phyloP scores from a whole-genome alignment of 1,140 invertebrate genomes.

The Chironomus striatipennis region DNA sequence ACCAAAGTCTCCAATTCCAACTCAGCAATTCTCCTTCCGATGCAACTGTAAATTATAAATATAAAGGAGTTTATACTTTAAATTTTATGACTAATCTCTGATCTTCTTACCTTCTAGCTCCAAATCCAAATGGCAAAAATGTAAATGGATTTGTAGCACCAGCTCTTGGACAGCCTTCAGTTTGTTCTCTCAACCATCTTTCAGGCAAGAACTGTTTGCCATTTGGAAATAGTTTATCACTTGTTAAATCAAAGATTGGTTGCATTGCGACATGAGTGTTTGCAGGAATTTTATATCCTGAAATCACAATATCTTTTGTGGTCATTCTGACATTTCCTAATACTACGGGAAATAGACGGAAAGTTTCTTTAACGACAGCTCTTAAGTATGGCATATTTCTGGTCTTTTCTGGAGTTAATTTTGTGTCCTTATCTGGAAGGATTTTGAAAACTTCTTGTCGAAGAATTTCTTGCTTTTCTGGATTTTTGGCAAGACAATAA shows the following conservation, averaged over 20 bases:
- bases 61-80: too few species aligned
- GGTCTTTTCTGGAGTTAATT: conserved; percentile 46
- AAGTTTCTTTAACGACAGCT: conserved; percentile 56
- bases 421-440: conserved; percentile 42
- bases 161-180: conserved; percentile 36
- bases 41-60: neutral
- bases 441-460: conserved; percentile 55
- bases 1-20: conserved; percentile 14
- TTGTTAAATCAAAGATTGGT: neutral
- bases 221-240: conserved; percentile 44
- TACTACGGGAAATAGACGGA: conserved; percentile 45
- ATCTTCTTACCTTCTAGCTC: conserved; percentile 42
- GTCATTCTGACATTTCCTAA: conserved; percentile 41
- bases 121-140: conserved; percentile 52
- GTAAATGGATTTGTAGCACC: conserved; percentile 47
- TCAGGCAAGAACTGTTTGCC: conserved; percentile 49
- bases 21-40: conserved; percentile 23
- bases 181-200: conserved; percentile 42
- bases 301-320: conserved; percentile 44
- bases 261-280: neutral
- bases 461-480: conserved; percentile 60
- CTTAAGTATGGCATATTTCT: conserved; percentile 50
- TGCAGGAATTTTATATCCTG: conserved; percentile 48
- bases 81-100: too few species aligned
- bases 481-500: conserved; percentile 53